These are phyloP conservation scores for Zootoca vivipara DNA, from an alignment of 2,113 vertebrate species.

Conservation along the genomic window DNA sequence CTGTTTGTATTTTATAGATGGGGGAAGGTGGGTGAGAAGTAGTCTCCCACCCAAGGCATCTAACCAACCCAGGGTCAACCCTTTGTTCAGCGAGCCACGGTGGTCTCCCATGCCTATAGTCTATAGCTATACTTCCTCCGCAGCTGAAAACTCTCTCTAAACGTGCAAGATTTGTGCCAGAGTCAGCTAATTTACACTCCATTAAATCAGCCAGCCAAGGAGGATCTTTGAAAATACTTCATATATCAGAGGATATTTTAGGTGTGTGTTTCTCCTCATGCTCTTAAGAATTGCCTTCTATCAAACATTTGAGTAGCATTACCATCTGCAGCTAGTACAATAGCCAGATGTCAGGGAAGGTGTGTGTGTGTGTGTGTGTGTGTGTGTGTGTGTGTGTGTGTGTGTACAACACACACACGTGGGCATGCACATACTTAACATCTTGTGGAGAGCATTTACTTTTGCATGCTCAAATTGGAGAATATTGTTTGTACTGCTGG, in stretches of 20 bases:
- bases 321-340: not conserved
- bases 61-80: not conserved
- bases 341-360: not conserved
- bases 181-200: not conserved
- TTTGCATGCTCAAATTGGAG: not conserved
- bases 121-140: not conserved
- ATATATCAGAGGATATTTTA: not conserved
- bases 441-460: not conserved
- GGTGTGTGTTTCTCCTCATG: not conserved
- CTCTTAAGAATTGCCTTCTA: not conserved
- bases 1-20: not conserved
- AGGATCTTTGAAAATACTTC: not conserved
- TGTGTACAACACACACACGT: accelerated
- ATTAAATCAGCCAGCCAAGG: not conserved
- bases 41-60: not conserved
- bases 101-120: not conserved
- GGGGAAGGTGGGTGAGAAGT: not conserved
- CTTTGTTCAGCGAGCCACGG: not conserved
- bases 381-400: no score
- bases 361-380: not conserved
- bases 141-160: conserved; percentile 11
- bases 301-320: accelerated
- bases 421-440: not conserved
- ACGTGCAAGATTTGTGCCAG: conserved; percentile 17
- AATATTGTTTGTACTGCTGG: not conserved